phyloP scores from a whole-genome alignment of 2,113 vertebrate species.

The Oncorhynchus masou region DNA sequence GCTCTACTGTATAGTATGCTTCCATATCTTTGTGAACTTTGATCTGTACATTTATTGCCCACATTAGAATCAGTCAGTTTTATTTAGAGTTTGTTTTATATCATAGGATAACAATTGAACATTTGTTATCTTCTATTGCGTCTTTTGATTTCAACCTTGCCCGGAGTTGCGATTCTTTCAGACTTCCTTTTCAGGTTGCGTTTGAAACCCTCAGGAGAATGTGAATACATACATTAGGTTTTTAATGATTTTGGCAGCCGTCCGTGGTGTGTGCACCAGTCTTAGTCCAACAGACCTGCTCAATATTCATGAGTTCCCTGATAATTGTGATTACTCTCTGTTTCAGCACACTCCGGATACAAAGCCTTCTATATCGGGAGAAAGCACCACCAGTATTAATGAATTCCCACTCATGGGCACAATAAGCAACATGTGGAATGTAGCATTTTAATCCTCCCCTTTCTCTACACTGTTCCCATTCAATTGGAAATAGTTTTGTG shows the following conservation, averaged over 20 bases:
- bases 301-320: conserved; percentile 65
- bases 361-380: conserved; percentile 13
- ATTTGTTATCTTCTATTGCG: neutral
- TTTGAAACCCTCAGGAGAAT: conserved; percentile 40
- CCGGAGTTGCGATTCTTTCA: conserved; percentile 14
- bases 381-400: conserved; percentile 17
- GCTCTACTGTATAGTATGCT: neutral
- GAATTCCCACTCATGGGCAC: conserved; percentile 2
- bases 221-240: conserved; percentile 44
- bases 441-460: too few relatives aligned
- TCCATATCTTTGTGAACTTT: neutral
- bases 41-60: too few relatives aligned
- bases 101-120: neutral
- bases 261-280: conserved; percentile 43
- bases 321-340: conserved; percentile 55
- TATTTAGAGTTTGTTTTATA: too few relatives aligned
- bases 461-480: neutral
- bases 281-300: conserved; percentile 50
- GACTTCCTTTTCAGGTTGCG: conserved; percentile 24
- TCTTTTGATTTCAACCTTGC: neutral
- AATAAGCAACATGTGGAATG: neutral
- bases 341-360: conserved; percentile 35
- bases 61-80: too few relatives aligned
- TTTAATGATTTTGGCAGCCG: conserved; percentile 71
- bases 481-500: conserved; percentile 4